Evolutionary conservation across 2,888 invertebrate genomes (phyloP), one percentile per base, ranked within the genome.

Genomic region (Formica aserva): DNA sequence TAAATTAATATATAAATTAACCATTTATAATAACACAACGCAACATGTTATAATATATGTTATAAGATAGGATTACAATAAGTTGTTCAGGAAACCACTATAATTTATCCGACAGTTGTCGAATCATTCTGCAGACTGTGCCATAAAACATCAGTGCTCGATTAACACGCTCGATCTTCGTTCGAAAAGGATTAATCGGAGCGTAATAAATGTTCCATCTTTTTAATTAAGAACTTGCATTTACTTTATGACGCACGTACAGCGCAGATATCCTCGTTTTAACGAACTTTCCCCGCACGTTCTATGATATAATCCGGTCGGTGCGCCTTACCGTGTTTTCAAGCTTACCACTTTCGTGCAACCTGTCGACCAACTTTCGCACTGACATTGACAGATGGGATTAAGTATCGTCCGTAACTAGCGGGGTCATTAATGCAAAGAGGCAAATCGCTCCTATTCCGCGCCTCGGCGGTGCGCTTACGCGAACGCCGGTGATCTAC

Each of bases 321-420:
- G 29, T 55, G 29, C 45, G 22, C 72, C 22, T 45, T 55, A 57
- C 22, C 57, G 45, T 71, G 22, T 78, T 78, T 78, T 78, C 78
- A 71, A 60, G 57, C 78, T 71, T 41, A 41, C 57, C 74, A 80
- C 78, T 80, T 80, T 62, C 78, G 35, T 80, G 78, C 78, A 80
- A 80, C 78, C 72, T 72, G 74, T 22, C 74, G 78, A 60, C 60
- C 78, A 74, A 80, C 78, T 80, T 80, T 80, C 78, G 74, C 60
- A 35, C 75, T 60, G 78, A 80, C 78, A 72, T 80, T 80, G 78
- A 80, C 78, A 80, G 75, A 80, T 74, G 74, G 74, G 74, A 80
- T 80, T 74, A 72, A 80, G 38, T 74, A 60, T 74, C 74, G 74
- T 72, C 32, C 60, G 78, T 80, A 80, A 80, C 57, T 60, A 60